These are phyloP conservation scores for Poecilia latipinna DNA, from an alignment of 2,113 vertebrate genomes.

Conservation along the genomic window DNA sequence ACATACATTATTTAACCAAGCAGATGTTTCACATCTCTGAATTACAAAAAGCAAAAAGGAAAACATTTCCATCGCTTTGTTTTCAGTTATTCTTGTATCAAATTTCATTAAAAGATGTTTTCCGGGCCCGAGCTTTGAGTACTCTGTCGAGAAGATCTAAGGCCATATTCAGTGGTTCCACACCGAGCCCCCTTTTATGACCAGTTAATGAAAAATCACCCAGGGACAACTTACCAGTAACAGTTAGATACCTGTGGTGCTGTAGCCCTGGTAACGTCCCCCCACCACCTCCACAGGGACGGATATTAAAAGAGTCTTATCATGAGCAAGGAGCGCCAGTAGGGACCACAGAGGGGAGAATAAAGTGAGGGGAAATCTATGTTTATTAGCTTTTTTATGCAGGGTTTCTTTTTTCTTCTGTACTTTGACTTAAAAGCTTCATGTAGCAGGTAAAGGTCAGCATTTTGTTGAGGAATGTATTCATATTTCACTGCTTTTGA, in stretches of 20 bases:
- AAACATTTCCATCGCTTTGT: not conserved
- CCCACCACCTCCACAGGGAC: conserved; percentile 39
- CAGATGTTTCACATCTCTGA: not conserved
- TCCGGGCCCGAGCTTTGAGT: conserved; percentile 2
- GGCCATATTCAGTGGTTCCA: conserved; percentile 47
- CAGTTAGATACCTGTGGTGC: conserved; percentile 66
- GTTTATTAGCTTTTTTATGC: conserved; percentile 30
- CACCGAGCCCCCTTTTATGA: conserved; percentile 57
- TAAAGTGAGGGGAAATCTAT: conserved; percentile 15
- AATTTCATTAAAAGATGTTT: not conserved
- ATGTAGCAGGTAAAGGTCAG: conserved; percentile 26
- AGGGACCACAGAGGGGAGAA: conserved; percentile 15
- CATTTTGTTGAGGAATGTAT: conserved; percentile 29
- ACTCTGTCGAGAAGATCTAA: conserved; percentile 33
- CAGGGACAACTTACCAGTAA: conserved; percentile 50
- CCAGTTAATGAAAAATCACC: conserved; percentile 73
- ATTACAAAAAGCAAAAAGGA: not conserved
- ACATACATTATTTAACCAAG: not conserved
- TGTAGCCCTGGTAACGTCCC: conserved; percentile 44
- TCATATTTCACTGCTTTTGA: conserved; percentile 38
- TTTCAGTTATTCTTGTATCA: not conserved
- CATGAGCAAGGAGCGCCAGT: conserved; percentile 34
- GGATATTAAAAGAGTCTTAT: conserved; percentile 72
- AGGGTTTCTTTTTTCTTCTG: conserved; percentile 19
- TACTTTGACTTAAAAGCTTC: conserved; percentile 41